These are phyloP conservation scores for Agrotis puta DNA, from an alignment of 2,888 invertebrate species.

Conservation along the genomic window DNA sequence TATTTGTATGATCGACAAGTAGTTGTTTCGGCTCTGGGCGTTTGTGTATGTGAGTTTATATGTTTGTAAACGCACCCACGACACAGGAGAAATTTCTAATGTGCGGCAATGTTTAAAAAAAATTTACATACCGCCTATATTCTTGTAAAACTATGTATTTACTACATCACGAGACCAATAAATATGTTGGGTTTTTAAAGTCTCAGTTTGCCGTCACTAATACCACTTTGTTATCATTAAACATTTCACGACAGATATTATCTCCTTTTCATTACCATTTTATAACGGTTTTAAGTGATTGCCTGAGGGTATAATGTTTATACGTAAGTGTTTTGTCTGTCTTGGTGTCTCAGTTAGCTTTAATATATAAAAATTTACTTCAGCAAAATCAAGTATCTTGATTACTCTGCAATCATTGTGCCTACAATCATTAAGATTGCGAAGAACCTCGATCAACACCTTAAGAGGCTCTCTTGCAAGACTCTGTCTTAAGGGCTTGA, in stretches of 20 bases:
- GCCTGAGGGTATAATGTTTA: not conserved
- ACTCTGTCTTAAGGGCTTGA: no score
- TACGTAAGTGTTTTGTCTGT: not conserved
- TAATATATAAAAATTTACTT: not conserved
- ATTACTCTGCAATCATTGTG: not conserved
- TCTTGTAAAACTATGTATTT: no score
- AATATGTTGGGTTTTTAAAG: conserved; percentile 24
- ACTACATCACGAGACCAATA: conserved; percentile 12
- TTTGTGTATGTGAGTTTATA: no score
- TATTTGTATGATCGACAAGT: no score
- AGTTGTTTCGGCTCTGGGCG: no score
- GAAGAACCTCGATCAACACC: no score
- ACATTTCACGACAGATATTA: conserved; percentile 22
- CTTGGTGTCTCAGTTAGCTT: not conserved
- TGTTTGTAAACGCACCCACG: no score
- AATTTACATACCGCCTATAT: no score
- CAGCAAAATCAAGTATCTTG: not conserved
- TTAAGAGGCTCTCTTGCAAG: no score
- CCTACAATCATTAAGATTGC: no score
- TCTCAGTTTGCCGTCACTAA: not conserved
- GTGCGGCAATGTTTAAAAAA: no score
- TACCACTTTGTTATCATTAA: conserved; percentile 28
- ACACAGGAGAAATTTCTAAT: no score
- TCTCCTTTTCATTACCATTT: conserved; percentile 28
- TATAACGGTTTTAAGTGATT: conserved; percentile 9